A percentile compares a stretch with the other conserved stretches of the same genome.
Evolutionary conservation across 2,888 invertebrate genomes (phyloP).

Genomic region (Sphecodes monilicornis): DNA sequence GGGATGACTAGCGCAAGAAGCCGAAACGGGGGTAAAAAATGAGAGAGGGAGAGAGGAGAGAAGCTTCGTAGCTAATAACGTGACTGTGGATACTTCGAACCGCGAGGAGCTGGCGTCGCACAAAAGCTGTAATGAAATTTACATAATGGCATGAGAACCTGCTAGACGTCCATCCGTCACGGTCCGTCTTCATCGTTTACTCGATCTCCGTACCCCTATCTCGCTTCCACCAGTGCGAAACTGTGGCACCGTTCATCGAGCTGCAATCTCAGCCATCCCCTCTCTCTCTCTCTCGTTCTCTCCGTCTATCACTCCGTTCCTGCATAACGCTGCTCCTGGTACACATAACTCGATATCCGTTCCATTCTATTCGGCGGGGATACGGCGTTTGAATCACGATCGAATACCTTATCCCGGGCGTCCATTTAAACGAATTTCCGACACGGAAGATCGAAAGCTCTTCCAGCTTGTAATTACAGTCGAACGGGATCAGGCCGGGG

Average conservation of each 20-base stretch:
- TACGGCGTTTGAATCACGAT: conserved; percentile 46
- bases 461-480: conserved; percentile 46
- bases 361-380: conserved; percentile 30
- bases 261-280: not conserved
- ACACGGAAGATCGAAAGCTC: conserved; percentile 29
- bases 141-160: conserved; percentile 71
- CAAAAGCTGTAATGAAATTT: conserved; percentile 76
- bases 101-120: conserved; percentile 38
- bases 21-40: conserved; percentile 28
- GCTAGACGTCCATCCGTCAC: conserved; percentile 69
- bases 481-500: not conserved
- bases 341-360: conserved; percentile 60
- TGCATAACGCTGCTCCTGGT: conserved; percentile 21
- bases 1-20: conserved; percentile 32
- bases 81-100: conserved; percentile 36
- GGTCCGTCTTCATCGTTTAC: conserved; percentile 67
- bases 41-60: conserved; percentile 21
- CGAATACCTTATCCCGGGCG: conserved; percentile 47
- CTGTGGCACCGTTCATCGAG: not conserved
- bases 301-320: not conserved
- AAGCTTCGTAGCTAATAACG: conserved; percentile 68
- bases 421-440: conserved; percentile 42
- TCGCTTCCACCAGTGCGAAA: not conserved
- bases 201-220: conserved; percentile 29
- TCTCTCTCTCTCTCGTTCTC: not conserved